A percentile compares a stretch with the other conserved stretches of the same genome.
phyloP scores from a whole-genome alignment of 2,888 invertebrate species.

The Spilosoma lubricipeda region DNA sequence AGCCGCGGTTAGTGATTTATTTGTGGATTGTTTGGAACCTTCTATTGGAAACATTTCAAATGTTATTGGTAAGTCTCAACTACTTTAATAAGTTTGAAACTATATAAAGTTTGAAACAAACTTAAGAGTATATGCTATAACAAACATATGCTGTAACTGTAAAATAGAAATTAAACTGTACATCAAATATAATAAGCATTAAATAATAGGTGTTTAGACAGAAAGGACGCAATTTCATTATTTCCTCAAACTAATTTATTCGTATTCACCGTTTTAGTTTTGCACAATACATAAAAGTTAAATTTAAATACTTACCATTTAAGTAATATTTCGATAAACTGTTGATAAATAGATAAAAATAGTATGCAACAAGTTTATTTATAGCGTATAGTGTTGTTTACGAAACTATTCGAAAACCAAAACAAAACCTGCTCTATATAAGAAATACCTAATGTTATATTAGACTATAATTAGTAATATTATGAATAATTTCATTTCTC shows the following conservation, averaged over 20 bases:
- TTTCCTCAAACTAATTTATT: background rate
- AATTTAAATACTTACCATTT: background rate
- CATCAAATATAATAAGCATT: background rate
- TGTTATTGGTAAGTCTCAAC: slow-evolving; percentile 46
- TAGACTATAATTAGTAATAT: background rate
- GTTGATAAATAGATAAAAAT: background rate
- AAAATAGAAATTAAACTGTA: background rate
- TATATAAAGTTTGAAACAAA: background rate
- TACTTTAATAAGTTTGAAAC: background rate
- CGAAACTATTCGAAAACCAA: background rate
- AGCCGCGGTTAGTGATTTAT: slow-evolving; percentile 44
- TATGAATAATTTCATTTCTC: background rate
- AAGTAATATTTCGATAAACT: background rate
- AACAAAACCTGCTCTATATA: slow-evolving; percentile 1
- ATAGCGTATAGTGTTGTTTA: background rate
- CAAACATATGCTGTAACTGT: background rate
- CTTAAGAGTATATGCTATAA: background rate
- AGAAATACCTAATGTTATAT: background rate
- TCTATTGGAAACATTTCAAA: slow-evolving; percentile 36
- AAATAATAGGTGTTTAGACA: background rate
- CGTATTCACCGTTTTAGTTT: background rate
- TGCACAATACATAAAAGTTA: background rate
- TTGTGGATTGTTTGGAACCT: slow-evolving; percentile 48
- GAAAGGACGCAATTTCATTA: background rate
- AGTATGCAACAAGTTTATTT: background rate